Base-by-base conservation (phyloP, 2,888 invertebrate species). In the Cremastinae sp. region DNA sequence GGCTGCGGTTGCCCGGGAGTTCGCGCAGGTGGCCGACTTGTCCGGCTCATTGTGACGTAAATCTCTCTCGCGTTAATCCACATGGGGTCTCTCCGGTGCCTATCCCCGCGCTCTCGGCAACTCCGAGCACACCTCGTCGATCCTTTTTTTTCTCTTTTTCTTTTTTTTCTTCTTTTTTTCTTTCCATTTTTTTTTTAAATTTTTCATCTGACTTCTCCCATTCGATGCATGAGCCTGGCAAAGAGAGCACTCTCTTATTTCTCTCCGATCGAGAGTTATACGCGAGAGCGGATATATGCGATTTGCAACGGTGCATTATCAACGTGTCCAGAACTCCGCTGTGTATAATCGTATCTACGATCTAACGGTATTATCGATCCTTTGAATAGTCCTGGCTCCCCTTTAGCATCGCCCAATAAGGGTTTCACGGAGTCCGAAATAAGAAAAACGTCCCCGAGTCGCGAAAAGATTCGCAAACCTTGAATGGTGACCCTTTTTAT, bases 1-100 rank as follows among this genome's bases (percentile, higher is more conserved):
- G 43, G 64, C 18, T 59, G n/a, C n/a, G 62, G 62, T 38, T 70
- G 36, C 9, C 69, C 56, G 56, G 45, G 61, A 79, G 72, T 70
- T 73, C 53, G 64, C 72, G 76, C 79, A 79, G 79, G 79, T 79
- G 79, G 79, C 65, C 72, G 54, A 74, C 74, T 72, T 74, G 69
- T 65, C 69, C 65, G 56, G 69, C 70, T 78, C 78, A 78, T 78
- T 79, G 78, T 79, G 79, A 79, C 79, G 78, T 79, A 76, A 76
- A 79, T 79, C 79, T 79, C 69, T 78, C 65, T 53, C 53, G 66
- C 73, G 51, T 79, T 74, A 73, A 79, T 79, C 79, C 78, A 78
- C 79, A 79, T 79, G 79, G 70, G 79, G 79, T 76, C 79, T 54
- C 7, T 72, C 56, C 10, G 47, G 36, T 47, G 4, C 47, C 34